Evolutionary conservation across 2,797 vertebrate species (phyloP), one percentile per base, ranked within the genome.

Genomic region (Malurus leucopterus): DNA sequence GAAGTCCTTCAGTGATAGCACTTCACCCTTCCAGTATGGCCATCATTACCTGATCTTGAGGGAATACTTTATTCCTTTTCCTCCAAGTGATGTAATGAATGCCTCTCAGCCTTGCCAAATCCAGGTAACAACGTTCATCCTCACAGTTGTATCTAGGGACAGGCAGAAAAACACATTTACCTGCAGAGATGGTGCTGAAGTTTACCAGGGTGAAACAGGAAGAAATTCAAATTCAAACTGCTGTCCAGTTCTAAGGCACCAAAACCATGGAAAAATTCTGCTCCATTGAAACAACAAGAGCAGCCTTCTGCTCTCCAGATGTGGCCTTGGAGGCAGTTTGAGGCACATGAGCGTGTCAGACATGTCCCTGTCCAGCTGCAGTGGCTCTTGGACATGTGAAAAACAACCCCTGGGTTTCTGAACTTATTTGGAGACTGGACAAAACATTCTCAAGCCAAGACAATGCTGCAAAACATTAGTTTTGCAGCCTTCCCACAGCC

Each of bases 111-210:
- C 98, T 98, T 68, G 99, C 99, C 97, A 99, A 94, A 96, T 99
- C 99, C 85, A 98, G 96, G 96, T 99, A 99, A 94, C 99, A 99
- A 95, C 98, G 98, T 89, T 99, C 98, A 94, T 99, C 99, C 91
- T 99, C 98, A 97, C 99, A 99, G 89, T 99, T 99, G 97, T 99
- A 99, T 49, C 99, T 99, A 92, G 72, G 82, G 74, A 73, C n/a
- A 85, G 41, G 64, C 64, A 92, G 34, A 59, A 88, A 57, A 47
- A 5, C 3, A 0, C 2, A 36, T 72, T 93, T 64, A 82, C 49
- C 54, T 11, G 19, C 57, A 78, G 30, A 77, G 23, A 53, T 6
- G 16, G 9, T 18, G 29, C n/a, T 87, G 34, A 55, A 74, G 13
- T 26, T 81, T 15, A 82, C 13, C 26, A 57, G 62, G 14, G 30